phyloP scores from a whole-genome alignment of 2,888 invertebrate species.

The Allophyes oxyacanthae region DNA sequence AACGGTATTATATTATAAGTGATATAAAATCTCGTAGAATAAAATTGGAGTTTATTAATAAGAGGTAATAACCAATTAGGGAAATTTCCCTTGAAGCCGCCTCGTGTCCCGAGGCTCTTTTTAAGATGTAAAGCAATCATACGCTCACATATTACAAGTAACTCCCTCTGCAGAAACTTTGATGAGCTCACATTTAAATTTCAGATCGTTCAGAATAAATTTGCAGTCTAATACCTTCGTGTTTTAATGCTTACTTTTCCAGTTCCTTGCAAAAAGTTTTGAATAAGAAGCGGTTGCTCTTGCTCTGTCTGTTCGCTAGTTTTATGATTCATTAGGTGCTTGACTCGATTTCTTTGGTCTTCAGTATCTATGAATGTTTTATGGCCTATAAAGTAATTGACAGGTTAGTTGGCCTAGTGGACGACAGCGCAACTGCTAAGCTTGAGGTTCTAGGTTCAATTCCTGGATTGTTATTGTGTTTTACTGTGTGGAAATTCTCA shows the following conservation, averaged over 20 bases:
- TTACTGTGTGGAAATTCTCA: too few relatives aligned
- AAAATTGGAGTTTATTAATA: slow-evolving; percentile 49
- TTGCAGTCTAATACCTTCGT: slow-evolving; percentile 78
- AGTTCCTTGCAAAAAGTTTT: slow-evolving; percentile 20
- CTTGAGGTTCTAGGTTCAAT: too few relatives aligned
- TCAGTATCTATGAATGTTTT: background rate
- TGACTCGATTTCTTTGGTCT: background rate
- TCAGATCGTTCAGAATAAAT: slow-evolving; percentile 83
- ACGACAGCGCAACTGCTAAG: too few relatives aligned
- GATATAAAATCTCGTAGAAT: slow-evolving; percentile 10
- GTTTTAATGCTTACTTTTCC: slow-evolving; percentile 69
- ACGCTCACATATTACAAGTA: slow-evolving; percentile 69
- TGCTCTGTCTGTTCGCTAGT: slow-evolving; percentile 10
- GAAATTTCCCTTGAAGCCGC: slow-evolving; percentile 52
- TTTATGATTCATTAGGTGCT: background rate
- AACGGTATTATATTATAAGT: slow-evolving; percentile 6
- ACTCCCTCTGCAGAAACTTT: slow-evolving; percentile 75
- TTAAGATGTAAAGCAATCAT: slow-evolving; percentile 71
- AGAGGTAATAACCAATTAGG: slow-evolving; percentile 63
- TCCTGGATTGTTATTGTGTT: too few relatives aligned
- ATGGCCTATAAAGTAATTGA: too few relatives aligned
- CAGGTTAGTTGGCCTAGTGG: too few relatives aligned
- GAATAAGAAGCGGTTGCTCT: slow-evolving; percentile 17
- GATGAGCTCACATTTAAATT: slow-evolving; percentile 85
- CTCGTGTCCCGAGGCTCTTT: slow-evolving; percentile 63